Base-by-base conservation (phyloP, 2,113 vertebrate species). In the Corydoras maculifer region DNA sequence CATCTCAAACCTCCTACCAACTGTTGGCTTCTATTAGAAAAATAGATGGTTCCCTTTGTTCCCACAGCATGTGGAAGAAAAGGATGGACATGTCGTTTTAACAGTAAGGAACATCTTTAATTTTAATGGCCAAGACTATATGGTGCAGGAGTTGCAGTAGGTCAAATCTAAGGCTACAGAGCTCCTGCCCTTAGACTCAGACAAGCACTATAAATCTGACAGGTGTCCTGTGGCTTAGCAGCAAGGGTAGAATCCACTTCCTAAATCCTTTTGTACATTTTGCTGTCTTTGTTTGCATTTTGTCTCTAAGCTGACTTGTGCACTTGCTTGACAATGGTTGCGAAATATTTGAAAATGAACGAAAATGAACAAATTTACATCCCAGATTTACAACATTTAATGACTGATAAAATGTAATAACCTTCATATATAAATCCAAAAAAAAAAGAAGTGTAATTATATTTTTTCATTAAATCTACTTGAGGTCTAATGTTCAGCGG, bases 1-100 rank as follows among this genome's bases (percentile, higher is more conserved):
- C 91, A 92, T 93, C 93, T 94, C 89, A 93, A 93, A 91, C 91
- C 90, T 92, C 89, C 93, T 92, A 91, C 88, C 85, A 88, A 89
- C 92, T 92, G 91, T 89, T 91, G 92, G 91, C 90, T 91, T 91
- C 91, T 91, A 93, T 93, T 91, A 92, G 89, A 90, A 89, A 93
- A 90, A 90, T 88, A 86, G 89, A 93, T 87, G 90, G 88, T 88
- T 92, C 89, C 90, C 89, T 95, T 94, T 94, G 92, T 95, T 92
- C 91, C 88, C 69, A 65, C 83, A 86, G 88, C 90, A 87, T 90
- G 88, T 87, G 84, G 84, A 82, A 84, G 91, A 90, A 89, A 86
- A 85, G 86, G 88, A 87, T 82, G 85, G 87, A 91, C 85, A 88
- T 84, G 82, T 84, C 88, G 80, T 84, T 82, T 85, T 84, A 85